Evolutionary conservation across 2,888 invertebrate genomes (phyloP), one percentile per base, ranked within the genome.

Genomic region (Cerastis rubricosa): DNA sequence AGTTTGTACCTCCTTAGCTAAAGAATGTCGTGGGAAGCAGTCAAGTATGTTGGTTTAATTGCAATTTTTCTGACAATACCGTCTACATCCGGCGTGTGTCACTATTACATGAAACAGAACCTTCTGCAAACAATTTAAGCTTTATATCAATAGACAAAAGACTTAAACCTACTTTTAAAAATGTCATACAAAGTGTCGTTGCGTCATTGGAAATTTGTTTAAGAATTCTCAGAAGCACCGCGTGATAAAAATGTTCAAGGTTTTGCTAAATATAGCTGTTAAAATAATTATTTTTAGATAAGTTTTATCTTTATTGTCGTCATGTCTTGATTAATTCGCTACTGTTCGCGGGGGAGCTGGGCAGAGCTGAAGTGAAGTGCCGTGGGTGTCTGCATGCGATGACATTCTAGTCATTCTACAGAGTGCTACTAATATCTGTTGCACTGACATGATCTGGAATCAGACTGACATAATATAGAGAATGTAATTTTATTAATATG

Each of bases 161-260:
- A 71, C 14, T 68, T 68, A 68, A 25, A 64, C 61, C 22, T 61
- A 67, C 45, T 76, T n/a, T n/a, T 64, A 35, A 54, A 66, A 69
- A 70, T 45, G 67, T 69, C 71, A 45, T 59, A 7, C 43, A 61
- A 57, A 71, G 11, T 54, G 45, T 25, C 25, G 19, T 85, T 80
- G 71, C 86, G 80, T 86, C 84, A 86, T 67, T 73, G 83, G 69
- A 83, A 76, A 78, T 70, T 70, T 66, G 71, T 72, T 9, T 78
- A 83, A 74, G n/a, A 66, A 43, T 77, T 76, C 68, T 71, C 64
- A 76, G 85, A 72, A 85, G 78, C 54, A 45, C 40, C 22, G 14
- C 4, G n/a, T 71, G 74, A 84, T 78, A 74, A 83, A 76, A 71
- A 54, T 67, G 40, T 45, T 63, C 79, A 74, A 84, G 86, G 78